These are phyloP conservation scores for Eledona agricola DNA, from an alignment of 2,888 invertebrate genomes.

Conservation along the genomic window DNA sequence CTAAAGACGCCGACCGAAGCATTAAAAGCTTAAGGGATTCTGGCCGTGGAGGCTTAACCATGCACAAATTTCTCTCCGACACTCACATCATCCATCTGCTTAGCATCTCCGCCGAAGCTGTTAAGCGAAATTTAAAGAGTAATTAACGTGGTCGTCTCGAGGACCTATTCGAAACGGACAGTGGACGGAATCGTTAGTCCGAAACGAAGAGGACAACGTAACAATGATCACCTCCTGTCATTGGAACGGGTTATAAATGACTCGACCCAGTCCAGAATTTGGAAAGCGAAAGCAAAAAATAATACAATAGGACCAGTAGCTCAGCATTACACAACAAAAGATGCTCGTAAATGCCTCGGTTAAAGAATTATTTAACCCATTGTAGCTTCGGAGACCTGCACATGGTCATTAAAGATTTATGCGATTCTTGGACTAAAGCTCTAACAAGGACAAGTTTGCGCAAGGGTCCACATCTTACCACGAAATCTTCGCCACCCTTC, in stretches of 20 bases:
- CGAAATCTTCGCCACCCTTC: constrained; percentile 13
- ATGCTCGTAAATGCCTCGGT: constrained; percentile 52
- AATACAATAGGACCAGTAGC: constrained; percentile 43
- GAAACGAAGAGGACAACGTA: constrained; percentile 8
- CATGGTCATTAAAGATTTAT: constrained; percentile 49
- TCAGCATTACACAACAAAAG: constrained; percentile 46
- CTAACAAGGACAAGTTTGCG: too few species aligned
- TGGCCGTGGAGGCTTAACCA: constrained; percentile 33
- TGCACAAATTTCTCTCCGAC: constrained; percentile 35
- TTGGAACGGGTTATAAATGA: constrained; percentile 39
- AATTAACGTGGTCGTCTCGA: constrained; percentile 26
- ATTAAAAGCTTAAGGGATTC: constrained; percentile 34
- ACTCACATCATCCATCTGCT: too few species aligned
- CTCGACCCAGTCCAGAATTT: constrained; percentile 32
- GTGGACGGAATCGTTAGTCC: constrained; percentile 31
- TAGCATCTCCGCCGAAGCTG: too few species aligned
- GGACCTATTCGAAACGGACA: constrained; percentile 33
- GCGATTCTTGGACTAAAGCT: constrained; percentile 28
- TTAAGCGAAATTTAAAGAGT: constrained; percentile 24
- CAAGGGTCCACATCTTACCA: constrained; percentile 14
- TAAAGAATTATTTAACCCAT: constrained; percentile 56
- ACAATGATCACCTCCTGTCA: constrained; percentile 38
- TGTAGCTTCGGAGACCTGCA: constrained; percentile 46
- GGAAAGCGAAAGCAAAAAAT: constrained; percentile 37
- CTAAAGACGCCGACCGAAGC: constrained; percentile 27